phyloP scores from a whole-genome alignment of 30 jellyfish, hydroid and myxozoan species.

The Aurelia sp. region DNA sequence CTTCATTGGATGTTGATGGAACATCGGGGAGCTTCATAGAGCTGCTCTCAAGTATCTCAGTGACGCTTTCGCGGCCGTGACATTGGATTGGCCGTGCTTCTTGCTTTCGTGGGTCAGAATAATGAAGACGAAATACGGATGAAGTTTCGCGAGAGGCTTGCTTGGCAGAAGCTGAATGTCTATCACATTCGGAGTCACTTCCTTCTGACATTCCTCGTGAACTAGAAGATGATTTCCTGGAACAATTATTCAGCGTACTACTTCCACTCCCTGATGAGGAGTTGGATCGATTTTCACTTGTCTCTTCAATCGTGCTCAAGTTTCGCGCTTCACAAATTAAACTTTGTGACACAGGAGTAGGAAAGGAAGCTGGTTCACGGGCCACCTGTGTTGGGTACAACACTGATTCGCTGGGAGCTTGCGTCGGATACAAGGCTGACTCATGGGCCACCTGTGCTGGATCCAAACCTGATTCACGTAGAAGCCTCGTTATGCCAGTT shows the following conservation, averaged over 20 bases:
- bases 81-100: neutral
- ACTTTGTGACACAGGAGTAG: neutral
- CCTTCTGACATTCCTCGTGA: conserved; percentile 12
- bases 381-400: too few relatives aligned
- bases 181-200: neutral
- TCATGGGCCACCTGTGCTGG: too few relatives aligned
- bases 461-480: too few relatives aligned
- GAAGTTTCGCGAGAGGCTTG: neutral
- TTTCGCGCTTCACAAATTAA: neutral
- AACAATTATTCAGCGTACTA: neutral
- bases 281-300: neutral
- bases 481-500: too few relatives aligned
- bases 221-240: neutral
- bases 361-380: neutral
- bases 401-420: too few relatives aligned
- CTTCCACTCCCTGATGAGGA: neutral
- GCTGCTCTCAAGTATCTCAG: neutral
- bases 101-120: neutral
- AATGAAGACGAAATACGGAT: conserved; percentile 2
- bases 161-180: neutral
- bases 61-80: neutral
- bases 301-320: conserved; percentile 53
- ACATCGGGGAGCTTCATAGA: neutral
- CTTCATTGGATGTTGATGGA: neutral
- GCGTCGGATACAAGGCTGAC: too few relatives aligned